These are phyloP conservation scores for Sebastes itinus DNA, from an alignment of 2,797 vertebrate genomes.

Conservation along the genomic window DNA sequence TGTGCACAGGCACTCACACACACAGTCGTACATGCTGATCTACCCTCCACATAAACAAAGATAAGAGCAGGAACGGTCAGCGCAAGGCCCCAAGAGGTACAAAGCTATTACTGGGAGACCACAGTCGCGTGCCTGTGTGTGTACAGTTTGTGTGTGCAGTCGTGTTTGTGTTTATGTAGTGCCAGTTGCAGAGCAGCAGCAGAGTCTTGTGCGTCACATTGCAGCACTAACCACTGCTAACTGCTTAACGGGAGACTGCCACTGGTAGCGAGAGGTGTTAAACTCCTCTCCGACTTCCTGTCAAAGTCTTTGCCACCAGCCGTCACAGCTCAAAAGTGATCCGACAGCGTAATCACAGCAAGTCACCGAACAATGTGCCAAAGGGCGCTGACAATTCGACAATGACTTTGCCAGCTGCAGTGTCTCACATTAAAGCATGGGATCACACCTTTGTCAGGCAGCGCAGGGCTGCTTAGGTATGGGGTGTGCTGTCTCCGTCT, in stretches of 20 bases:
- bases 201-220: conserved; percentile 24
- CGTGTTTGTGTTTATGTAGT: conserved; percentile 46
- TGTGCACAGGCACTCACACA: conserved; percentile 41
- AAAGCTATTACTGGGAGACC: conserved; percentile 83
- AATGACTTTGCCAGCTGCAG: conserved; percentile 67
- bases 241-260: conserved; percentile 23
- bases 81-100: conserved; percentile 76
- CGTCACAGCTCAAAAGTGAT: conserved; percentile 31
- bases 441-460: conserved; percentile 64
- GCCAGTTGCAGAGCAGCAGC: conserved; percentile 22
- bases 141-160: conserved; percentile 6
- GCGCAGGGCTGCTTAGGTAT: conserved; percentile 53
- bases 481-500: conserved; percentile 41
- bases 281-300: conserved; percentile 50
- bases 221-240: conserved; percentile 27
- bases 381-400: conserved; percentile 69
- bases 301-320: conserved; percentile 55
- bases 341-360: conserved; percentile 53
- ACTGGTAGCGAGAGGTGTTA: conserved; percentile 50
- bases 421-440: conserved; percentile 28
- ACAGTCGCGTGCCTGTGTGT: conserved; percentile 74
- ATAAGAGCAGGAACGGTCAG: conserved; percentile 86
- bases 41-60: conserved; percentile 91
- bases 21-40: conserved; percentile 78
- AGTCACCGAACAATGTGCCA: conserved; percentile 62